Percentiles rank a stretch among this genome's conserved stretches.
These are phyloP conservation scores for Mastacembelus armatus DNA, from an alignment of 2,797 vertebrate species.

Conservation along the genomic window DNA sequence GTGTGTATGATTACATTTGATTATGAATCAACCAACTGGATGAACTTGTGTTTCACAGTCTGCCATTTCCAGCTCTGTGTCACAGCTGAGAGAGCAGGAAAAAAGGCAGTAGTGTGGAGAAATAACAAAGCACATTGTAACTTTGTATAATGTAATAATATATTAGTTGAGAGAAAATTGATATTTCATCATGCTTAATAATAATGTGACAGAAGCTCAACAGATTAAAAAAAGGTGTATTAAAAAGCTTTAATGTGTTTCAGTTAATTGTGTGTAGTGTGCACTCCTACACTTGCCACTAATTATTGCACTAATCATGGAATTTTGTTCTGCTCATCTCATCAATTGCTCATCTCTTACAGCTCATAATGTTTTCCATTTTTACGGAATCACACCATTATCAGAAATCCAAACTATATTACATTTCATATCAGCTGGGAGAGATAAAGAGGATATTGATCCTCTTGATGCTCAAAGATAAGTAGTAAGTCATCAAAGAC, in stretches of 20 bases:
- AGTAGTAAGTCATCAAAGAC: neutral
- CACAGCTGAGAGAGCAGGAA: neutral
- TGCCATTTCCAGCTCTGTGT: slow-evolving; percentile 27
- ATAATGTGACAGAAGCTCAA: slow-evolving; percentile 3
- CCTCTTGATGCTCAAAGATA: slow-evolving; percentile 8
- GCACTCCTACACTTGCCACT: slow-evolving; percentile 38
- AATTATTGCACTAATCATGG: slow-evolving; percentile 44
- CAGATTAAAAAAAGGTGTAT: slow-evolving; percentile 6
- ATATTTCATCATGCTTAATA: neutral
- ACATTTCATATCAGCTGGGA: slow-evolving; percentile 27
- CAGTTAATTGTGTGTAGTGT: slow-evolving; percentile 20
- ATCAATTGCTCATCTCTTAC: slow-evolving; percentile 34
- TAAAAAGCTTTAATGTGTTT: slow-evolving; percentile 36
- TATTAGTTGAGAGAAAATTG: neutral
- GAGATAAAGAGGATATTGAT: slow-evolving; percentile 28
- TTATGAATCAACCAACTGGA: slow-evolving; percentile 25
- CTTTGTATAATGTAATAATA: no score
- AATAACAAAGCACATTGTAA: neutral
- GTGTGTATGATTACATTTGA: slow-evolving; percentile 26
- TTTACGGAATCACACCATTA: slow-evolving; percentile 15
- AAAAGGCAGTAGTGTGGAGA: neutral
- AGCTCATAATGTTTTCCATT: slow-evolving; percentile 32
- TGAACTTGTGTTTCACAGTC: slow-evolving; percentile 21
- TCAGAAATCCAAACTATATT: slow-evolving; percentile 37
- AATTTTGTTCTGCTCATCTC: slow-evolving; percentile 38